phyloP scores from a whole-genome alignment of 2,113 vertebrate genomes.

The Baryphthengus martii region DNA sequence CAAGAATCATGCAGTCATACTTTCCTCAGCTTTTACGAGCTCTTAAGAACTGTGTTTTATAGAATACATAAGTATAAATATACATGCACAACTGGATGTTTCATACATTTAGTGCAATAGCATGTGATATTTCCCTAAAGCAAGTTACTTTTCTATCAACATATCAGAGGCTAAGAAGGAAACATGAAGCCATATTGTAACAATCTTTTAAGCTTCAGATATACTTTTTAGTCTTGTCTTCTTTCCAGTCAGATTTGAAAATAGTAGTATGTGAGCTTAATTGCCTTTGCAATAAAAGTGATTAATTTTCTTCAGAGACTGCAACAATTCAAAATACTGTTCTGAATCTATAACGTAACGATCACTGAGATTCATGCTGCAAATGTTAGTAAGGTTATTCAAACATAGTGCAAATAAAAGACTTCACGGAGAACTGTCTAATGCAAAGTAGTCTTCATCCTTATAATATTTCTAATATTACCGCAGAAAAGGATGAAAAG shows the following conservation, averaged over 20 bases:
- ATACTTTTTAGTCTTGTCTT: background rate
- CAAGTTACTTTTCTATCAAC: background rate
- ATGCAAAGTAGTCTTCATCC: background rate
- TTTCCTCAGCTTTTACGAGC: background rate
- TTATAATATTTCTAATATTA: background rate
- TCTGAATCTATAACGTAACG: background rate
- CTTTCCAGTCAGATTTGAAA: conserved; percentile 3
- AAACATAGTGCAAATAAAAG: conserved; percentile 20
- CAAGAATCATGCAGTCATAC: background rate
- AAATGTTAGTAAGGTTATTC: background rate
- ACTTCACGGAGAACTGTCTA: background rate
- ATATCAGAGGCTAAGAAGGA: background rate
- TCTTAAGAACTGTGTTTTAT: background rate
- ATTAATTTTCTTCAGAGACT: conserved; percentile 18
- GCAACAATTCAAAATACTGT: background rate
- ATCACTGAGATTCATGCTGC: background rate
- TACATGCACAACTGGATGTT: background rate
- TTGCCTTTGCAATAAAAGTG: conserved; percentile 9
- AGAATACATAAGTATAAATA: background rate
- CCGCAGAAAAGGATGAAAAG: background rate
- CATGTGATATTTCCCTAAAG: background rate
- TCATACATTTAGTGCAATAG: background rate
- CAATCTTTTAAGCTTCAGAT: background rate
- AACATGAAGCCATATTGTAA: background rate
- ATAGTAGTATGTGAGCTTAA: background rate